Evolutionary conservation across 2,888 invertebrate species (phyloP), one percentile per base, ranked within the genome.

Genomic region (Heliothis peltigera): DNA sequence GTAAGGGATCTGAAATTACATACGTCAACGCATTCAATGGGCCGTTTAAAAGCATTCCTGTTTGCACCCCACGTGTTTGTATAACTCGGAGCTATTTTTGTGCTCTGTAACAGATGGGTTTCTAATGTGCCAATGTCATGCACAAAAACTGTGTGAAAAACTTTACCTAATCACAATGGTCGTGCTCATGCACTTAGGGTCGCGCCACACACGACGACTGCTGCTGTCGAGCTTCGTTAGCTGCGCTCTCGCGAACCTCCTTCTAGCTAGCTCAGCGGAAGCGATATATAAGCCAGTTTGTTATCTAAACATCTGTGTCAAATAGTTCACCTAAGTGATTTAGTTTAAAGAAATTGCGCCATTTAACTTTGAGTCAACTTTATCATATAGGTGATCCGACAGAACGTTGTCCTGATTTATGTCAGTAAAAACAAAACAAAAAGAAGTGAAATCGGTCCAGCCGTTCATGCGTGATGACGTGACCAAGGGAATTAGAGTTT

Each of bases 1-100:
- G 87, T 91, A 79, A 82, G 84, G 81, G 88, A 86, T 90, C 91
- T 91, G 90, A 89, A 91, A 90, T 92, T 91, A 91, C 91, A 90
- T 87, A 91, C 91, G 89, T 91, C 91, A 87, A 87, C 91, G 89
- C 88, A 77, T 86, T 89, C 88, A 90, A 89, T 89, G 90, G 89
- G 87, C 84, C 89, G 87, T 86, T 89, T 89, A 88, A 92, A 91
- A 90, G 90, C 90, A 87, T 89, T 88, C 86, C 87, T 79, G 82
- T 80, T 81, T 75, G 74, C 84, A 70, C 83, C 85, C 87, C 88
- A 85, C 85, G 86, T 86, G 86, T 84, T 82, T 78, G 80, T 77
- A 77, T 75, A 59, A 76, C 77, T 78, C 76, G 72, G 70, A 81
- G 86, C 82, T 86, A 87, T 90, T 90, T 86, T 75, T 64, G 81